Conservation (phyloP, 1,140 invertebrate species). For the Gonioctena quinquepunctata region DNA sequence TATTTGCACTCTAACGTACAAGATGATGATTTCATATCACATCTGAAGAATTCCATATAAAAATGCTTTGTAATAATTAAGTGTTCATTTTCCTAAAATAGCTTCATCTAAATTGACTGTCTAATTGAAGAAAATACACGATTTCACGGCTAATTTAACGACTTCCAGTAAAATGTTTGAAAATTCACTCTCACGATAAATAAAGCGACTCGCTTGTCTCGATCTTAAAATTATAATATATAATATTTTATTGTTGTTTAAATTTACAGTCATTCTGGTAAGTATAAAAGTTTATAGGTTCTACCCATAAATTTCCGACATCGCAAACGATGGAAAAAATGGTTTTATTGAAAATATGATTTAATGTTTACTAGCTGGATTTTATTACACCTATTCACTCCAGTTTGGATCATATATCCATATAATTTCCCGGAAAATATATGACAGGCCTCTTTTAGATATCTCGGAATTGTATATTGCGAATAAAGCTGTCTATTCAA, state of each 20-base stretch:
- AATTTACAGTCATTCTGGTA: slow-evolving; percentile 34
- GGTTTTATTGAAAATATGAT: slow-evolving; percentile 41
- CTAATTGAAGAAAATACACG: slow-evolving; percentile 6
- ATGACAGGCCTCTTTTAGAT: background rate
- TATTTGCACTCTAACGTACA: no score
- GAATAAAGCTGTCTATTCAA: no score
- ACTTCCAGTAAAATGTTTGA: background rate
- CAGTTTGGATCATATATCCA: background rate
- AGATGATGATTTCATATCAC: no score
- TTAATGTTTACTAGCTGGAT: slow-evolving; percentile 30
- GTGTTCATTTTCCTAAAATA: background rate
- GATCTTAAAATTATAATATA: slow-evolving; percentile 9
- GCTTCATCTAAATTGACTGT: background rate
- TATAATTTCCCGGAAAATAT: background rate
- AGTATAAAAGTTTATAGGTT: slow-evolving; percentile 37
- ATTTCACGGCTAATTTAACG: slow-evolving; percentile 8
- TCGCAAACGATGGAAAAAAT: slow-evolving; percentile 30
- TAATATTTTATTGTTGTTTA: slow-evolving; percentile 38
- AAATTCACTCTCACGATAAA: slow-evolving; percentile 1
- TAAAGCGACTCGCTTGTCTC: background rate
- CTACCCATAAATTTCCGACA: slow-evolving; percentile 30
- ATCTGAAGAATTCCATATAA: no score
- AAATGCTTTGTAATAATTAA: background rate
- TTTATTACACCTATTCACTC: slow-evolving; percentile 9
- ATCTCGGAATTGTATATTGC: no score